Conservation (phyloP, 2,888 invertebrate species). For the Acanthacorydalis orientalis region DNA sequence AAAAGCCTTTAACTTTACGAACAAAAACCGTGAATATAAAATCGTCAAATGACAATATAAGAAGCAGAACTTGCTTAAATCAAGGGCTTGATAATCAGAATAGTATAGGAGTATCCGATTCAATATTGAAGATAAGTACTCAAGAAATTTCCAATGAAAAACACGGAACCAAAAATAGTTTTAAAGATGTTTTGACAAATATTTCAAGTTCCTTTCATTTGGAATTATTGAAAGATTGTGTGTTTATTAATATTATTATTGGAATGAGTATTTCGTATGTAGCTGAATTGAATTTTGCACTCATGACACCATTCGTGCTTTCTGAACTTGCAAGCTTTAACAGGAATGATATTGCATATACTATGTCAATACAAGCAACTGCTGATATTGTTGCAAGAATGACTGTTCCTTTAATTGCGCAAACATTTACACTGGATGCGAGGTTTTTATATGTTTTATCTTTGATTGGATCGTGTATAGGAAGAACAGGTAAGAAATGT, state of each 20-base stretch:
- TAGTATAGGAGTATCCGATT: no score
- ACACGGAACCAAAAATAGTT: no score
- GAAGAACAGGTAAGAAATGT: conserved; percentile 21
- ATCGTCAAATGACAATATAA: no score
- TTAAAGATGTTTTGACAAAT: conserved; percentile 11
- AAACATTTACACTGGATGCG: conserved; percentile 18
- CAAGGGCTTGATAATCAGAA: no score
- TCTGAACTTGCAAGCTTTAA: conserved; percentile 21
- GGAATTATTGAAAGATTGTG: conserved; percentile 19
- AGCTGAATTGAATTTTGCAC: conserved; percentile 28
- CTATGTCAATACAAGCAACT: conserved; percentile 23
- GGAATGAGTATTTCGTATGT: conserved; percentile 29
- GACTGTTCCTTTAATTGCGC: conserved; percentile 21
- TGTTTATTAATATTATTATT: conserved; percentile 19
- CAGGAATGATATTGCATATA: conserved; percentile 20
- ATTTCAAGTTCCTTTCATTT: conserved; percentile 19
- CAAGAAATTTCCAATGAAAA: no score
- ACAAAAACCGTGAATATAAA: no score
- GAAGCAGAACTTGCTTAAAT: no score
- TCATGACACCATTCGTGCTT: conserved; percentile 29
- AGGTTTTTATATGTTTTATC: conserved; percentile 23
- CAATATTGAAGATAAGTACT: no score
- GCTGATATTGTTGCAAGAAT: conserved; percentile 25
- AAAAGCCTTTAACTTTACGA: no score
- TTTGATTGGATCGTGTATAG: conserved; percentile 21